phyloP scores from a whole-genome alignment of 2,888 invertebrate genomes.

The Dryadula phaetusa region DNA sequence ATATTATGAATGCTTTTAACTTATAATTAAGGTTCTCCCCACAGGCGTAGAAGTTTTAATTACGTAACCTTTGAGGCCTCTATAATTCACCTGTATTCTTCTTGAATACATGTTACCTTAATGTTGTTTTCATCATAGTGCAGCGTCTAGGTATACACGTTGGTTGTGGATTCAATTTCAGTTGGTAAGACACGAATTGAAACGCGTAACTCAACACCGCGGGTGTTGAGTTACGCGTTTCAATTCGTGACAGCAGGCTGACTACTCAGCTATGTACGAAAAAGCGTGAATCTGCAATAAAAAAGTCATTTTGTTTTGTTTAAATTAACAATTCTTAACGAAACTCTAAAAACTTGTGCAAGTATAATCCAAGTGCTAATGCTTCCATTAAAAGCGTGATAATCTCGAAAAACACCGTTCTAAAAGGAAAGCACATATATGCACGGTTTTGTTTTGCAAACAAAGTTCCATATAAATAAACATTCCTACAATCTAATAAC shows the following conservation, averaged over 20 bases:
- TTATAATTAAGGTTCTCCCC: conserved; percentile 37
- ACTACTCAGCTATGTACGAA: no score
- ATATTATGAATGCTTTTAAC: conserved; percentile 10
- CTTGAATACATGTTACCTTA: not conserved
- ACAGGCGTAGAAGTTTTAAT: conserved; percentile 38
- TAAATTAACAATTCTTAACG: conserved; percentile 4
- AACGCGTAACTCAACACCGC: no score
- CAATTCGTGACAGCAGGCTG: no score
- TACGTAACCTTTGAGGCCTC: conserved; percentile 28
- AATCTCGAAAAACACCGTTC: conserved; percentile 40
- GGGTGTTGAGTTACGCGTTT: no score
- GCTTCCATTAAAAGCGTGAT: conserved; percentile 39
- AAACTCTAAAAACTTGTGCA: conserved; percentile 29
- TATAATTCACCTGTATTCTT: conserved; percentile 30
- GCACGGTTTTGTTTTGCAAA: conserved; percentile 24
- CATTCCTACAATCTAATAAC: not conserved
- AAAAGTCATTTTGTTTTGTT: not conserved
- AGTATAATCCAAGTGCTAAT: conserved; percentile 37
- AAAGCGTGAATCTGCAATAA: no score
- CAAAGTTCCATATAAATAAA: conserved; percentile 23
- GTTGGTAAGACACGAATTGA: no score
- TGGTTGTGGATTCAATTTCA: no score
- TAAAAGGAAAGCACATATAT: conserved; percentile 23
- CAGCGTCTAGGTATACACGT: not conserved
- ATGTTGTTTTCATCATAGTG: no score